A percentile compares a stretch with the other conserved stretches of the same genome.
phyloP scores from a whole-genome alignment of 2,888 invertebrate species.

The Athrips mouffetella region DNA sequence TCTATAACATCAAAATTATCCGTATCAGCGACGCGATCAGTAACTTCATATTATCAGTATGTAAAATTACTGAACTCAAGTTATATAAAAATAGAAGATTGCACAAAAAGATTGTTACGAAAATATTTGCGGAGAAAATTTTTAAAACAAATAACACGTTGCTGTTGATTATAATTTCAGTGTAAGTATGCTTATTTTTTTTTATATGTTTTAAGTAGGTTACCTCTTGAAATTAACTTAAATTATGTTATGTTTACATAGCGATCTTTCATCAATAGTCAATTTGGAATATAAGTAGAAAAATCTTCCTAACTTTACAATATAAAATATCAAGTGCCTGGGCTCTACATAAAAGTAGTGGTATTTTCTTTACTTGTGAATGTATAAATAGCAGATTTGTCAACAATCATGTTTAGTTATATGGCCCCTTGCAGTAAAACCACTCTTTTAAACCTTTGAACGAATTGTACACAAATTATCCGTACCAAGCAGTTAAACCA shows the following conservation, averaged over 20 bases:
- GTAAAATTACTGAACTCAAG: conserved; percentile 59
- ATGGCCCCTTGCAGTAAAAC: conserved; percentile 67
- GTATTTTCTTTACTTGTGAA: too few relatives aligned
- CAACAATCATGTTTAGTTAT: conserved; percentile 3
- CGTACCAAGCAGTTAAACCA: conserved; percentile 48
- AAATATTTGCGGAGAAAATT: conserved; percentile 58
- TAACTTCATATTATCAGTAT: conserved; percentile 36
- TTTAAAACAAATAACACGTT: conserved; percentile 31
- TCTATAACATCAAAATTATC: conserved; percentile 68
- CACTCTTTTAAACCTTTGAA: conserved; percentile 36
- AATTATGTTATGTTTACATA: too few relatives aligned
- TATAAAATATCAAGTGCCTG: too few relatives aligned
- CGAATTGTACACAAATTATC: conserved; percentile 41
- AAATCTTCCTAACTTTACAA: too few relatives aligned
- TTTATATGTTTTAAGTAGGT: too few relatives aligned
- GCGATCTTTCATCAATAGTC: too few relatives aligned
- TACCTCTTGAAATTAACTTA: too few relatives aligned
- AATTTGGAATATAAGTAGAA: too few relatives aligned
- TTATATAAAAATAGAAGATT: conserved; percentile 77
- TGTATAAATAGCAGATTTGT: conserved; percentile 1
- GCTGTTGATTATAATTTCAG: too few relatives aligned
- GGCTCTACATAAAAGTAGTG: too few relatives aligned
- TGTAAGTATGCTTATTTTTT: too few relatives aligned
- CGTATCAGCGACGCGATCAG: conserved; percentile 42
- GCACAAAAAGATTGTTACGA: conserved; percentile 61